These are phyloP conservation scores for Phaetusa simplex DNA, from an alignment of 2,113 vertebrate genomes.

Conservation along the genomic window DNA sequence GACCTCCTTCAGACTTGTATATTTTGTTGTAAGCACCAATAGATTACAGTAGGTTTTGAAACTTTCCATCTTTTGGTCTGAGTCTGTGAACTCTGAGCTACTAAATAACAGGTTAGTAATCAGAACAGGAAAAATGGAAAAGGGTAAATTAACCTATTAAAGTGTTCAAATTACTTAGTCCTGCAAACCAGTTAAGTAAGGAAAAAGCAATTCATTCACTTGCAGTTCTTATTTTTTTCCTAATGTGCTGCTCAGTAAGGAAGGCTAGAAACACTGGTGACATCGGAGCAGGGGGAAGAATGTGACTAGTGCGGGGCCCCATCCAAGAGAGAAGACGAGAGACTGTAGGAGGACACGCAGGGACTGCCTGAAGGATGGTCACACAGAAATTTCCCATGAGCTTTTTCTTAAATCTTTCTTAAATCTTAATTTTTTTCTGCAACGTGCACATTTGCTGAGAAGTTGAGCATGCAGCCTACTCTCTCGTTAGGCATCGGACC, in stretches of 20 bases:
- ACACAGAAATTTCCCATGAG: neutral
- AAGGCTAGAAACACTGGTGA: neutral
- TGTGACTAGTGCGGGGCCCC: no score
- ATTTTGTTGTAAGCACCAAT: neutral
- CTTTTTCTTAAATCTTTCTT: neutral
- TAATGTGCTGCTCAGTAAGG: neutral
- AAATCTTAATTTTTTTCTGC: neutral
- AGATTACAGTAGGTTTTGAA: neutral
- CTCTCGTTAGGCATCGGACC: neutral
- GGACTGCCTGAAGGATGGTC: neutral
- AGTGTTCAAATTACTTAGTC: neutral
- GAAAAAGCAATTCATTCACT: neutral
- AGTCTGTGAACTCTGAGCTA: neutral
- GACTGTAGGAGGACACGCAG: accelerated
- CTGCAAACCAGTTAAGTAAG: neutral
- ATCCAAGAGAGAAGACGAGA: neutral
- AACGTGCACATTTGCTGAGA: neutral
- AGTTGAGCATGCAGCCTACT: neutral
- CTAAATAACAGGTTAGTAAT: neutral
- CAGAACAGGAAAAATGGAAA: neutral
- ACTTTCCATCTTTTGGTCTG: neutral
- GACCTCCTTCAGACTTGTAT: neutral
- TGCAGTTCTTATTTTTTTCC: neutral
- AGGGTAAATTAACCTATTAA: neutral
- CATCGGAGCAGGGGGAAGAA: neutral